phyloP scores from a whole-genome alignment of 92 coral and sea anemone species.

The Zoanthus solanderi region DNA sequence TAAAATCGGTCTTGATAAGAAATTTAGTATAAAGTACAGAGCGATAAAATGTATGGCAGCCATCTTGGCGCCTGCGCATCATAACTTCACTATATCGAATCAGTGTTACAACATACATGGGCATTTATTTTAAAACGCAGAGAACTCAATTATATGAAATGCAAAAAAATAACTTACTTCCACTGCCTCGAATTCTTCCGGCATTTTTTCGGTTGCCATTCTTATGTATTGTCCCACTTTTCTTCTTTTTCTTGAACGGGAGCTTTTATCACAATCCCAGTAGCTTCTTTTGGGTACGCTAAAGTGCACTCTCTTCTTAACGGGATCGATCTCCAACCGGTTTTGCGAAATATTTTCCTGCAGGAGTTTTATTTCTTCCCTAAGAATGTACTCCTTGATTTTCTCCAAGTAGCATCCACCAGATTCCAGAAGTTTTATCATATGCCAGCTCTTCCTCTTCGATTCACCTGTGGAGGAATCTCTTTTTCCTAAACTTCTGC shows the following conservation, averaged over 20 bases:
- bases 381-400: too few species aligned
- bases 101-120: constrained; percentile 6
- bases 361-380: too few species aligned
- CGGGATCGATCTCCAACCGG: neutral
- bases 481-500: too few species aligned
- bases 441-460: too few species aligned
- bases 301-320: neutral
- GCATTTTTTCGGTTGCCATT: neutral
- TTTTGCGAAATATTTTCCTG: neutral
- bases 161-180: constrained; percentile 13
- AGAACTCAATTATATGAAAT: constrained; percentile 19
- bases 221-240: neutral
- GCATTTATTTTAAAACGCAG: constrained; percentile 4
- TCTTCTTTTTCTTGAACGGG: neutral
- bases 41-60: too few species aligned
- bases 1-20: too few species aligned
- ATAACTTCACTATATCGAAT: constrained; percentile 22
- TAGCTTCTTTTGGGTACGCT: constrained; percentile 7
- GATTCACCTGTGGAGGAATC: too few species aligned
- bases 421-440: too few species aligned
- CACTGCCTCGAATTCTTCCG: neutral
- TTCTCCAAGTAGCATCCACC: too few species aligned
- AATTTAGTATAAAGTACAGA: too few species aligned
- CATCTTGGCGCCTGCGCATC: too few species aligned
- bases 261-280: neutral